Percentiles rank a stretch among this genome's conserved stretches.
Conservation (phyloP, 2,113 vertebrate species). For the Hemiscyllium ocellatum region DNA sequence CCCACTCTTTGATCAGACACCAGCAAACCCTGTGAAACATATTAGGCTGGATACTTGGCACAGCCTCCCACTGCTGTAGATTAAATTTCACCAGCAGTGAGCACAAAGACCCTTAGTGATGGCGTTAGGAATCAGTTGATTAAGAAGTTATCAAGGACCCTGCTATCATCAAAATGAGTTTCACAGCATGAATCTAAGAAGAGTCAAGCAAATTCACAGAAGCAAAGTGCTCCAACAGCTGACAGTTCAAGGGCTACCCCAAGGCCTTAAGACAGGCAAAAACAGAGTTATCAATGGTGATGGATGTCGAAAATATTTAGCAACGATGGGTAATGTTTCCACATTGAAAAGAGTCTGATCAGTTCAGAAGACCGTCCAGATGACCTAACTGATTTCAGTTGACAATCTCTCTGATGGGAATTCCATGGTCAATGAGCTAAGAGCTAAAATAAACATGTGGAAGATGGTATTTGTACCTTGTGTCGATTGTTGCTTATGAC, state of each 20-base stretch:
- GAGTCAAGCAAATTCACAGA: not conserved
- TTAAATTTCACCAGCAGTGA: too few species aligned
- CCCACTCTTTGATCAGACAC: too few species aligned
- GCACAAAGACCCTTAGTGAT: not conserved
- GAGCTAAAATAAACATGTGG: too few species aligned
- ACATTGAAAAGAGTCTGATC: not conserved
- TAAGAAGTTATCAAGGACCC: not conserved
- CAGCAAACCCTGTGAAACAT: too few species aligned
- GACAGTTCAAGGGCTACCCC: not conserved
- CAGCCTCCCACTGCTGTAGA: too few species aligned
- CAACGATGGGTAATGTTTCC: not conserved
- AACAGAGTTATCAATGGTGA: not conserved
- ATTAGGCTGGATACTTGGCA: too few species aligned
- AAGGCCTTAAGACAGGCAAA: not conserved
- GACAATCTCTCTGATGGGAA: not conserved
- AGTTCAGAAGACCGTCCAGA: not conserved
- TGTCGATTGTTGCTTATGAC: not conserved
- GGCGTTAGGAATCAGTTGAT: not conserved
- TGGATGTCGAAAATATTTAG: not conserved
- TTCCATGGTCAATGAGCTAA: not conserved
- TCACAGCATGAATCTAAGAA: not conserved
- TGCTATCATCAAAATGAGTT: not conserved
- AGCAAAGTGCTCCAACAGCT: not conserved
- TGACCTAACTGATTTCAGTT: not conserved
- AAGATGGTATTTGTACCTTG: not conserved